Evolutionary conservation across 2,888 invertebrate species (phyloP).

Genomic region (Lobophora halterata): DNA sequence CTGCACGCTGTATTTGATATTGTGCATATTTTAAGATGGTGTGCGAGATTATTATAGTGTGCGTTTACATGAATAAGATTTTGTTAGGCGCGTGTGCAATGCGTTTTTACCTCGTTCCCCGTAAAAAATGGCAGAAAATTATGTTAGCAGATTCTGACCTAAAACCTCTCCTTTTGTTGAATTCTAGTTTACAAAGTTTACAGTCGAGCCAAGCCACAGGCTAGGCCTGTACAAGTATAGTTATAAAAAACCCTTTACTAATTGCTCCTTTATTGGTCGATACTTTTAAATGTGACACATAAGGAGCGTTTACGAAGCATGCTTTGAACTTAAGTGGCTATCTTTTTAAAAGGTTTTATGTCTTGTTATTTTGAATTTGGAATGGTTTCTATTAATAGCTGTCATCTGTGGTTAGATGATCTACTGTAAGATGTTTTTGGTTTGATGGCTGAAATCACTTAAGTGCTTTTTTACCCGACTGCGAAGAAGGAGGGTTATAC

Average conservation of each 20-base stretch:
- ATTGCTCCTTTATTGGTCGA: slow-evolving; percentile 50
- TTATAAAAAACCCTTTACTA: slow-evolving; percentile 40
- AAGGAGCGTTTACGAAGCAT: slow-evolving; percentile 42
- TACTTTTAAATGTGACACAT: slow-evolving; percentile 50
- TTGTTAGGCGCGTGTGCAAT: no score
- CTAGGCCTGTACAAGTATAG: slow-evolving; percentile 20
- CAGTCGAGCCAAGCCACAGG: not conserved
- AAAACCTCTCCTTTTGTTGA: no score
- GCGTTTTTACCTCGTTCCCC: no score
- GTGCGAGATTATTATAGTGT: no score
- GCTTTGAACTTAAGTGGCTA: slow-evolving; percentile 43
- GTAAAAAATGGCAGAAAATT: no score
- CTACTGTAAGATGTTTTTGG: not conserved
- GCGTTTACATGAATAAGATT: no score
- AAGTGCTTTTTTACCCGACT: no score
- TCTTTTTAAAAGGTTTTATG: slow-evolving; percentile 27
- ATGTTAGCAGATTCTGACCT: no score
- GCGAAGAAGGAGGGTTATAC: no score
- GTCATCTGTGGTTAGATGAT: slow-evolving; percentile 3
- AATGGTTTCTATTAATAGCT: slow-evolving; percentile 8
- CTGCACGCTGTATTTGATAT: no score
- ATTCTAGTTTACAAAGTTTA: not conserved
- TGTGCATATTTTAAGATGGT: no score
- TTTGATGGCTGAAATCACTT: no score
- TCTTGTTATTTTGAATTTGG: slow-evolving; percentile 13